Evolutionary conservation across 2,888 invertebrate genomes (phyloP), one percentile per base, ranked within the genome.

Genomic region (Morinoia aosen): DNA sequence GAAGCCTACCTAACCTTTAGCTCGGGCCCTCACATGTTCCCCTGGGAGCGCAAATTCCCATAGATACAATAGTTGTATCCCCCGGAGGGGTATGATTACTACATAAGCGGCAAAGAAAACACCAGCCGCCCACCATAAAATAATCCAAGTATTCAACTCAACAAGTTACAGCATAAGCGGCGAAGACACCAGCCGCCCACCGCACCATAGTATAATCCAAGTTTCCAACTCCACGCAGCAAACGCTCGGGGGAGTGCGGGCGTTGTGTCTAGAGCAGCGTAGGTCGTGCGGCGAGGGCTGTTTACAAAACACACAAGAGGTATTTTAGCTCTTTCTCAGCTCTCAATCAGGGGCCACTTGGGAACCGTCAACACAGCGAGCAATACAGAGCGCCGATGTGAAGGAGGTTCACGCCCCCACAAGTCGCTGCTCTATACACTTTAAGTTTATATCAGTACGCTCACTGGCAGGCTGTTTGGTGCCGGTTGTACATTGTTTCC

Each of bases 261-360:
- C 76, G 76, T 33, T 61, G 61, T 61, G 61, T 61, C 76, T 90
- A 40, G 11, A 93, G 57, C 58, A 93, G n/a, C 93, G 91, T 33
- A 57, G 33, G 93, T 57, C 93, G n/a, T 3, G 93, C 39, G 58
- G 57, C 93, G 48, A 90, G 40, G 40, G 93, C 57, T 93, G 93
- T 93, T 93, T 93, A 93, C 93, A 93, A 93, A 93, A 57, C 93
- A 93, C 93, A 48, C 57, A 33, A 48, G 90, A 40, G 57, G n/a
- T 57, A 93, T 93, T 93, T 93, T 57, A 93, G 33, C 57, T 57
- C 93, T 57, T 93, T 93, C 57, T 56, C 33, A 19, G 57, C 93
- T 57, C 56, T 93, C 93, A 93, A 93, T 93, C 93, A 93, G 48
- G 16, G n/a, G 93, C 93, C 93, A 57, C 93, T 57, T 57, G 93